phyloP scores from a whole-genome alignment of 92 coral and sea anemone genomes.

The Metridium senile region DNA sequence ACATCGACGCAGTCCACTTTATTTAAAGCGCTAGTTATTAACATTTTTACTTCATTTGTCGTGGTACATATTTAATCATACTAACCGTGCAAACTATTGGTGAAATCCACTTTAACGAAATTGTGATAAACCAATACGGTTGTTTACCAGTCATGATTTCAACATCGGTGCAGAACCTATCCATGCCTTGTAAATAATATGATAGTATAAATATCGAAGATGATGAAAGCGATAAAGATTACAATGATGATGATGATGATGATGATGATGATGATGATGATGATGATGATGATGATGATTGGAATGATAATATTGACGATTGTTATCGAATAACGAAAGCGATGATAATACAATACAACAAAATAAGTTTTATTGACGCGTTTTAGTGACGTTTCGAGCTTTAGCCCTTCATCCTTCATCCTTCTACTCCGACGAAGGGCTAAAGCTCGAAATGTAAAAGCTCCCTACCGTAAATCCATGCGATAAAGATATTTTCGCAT shows the following conservation, averaged over 20 bases:
- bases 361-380: too few relatives aligned
- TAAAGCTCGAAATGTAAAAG: not conserved
- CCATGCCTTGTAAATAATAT: slow-evolving; percentile 27
- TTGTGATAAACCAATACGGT: slow-evolving; percentile 48
- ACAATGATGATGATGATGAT: not conserved
- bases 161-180: slow-evolving; percentile 36
- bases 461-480: slow-evolving; percentile 74
- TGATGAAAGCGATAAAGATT: not conserved
- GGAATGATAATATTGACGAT: too few relatives aligned
- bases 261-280: too few relatives aligned
- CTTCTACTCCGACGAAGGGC: too few relatives aligned
- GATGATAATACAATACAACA: not conserved
- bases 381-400: too few relatives aligned
- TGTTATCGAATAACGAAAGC: too few relatives aligned
- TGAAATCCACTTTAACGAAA: slow-evolving; percentile 62
- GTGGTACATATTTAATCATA: too few relatives aligned
- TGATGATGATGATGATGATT: too few relatives aligned
- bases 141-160: slow-evolving; percentile 69
- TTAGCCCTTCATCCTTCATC: too few relatives aligned
- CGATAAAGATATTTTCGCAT: slow-evolving; percentile 60
- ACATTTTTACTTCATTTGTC: too few relatives aligned
- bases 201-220: not conserved
- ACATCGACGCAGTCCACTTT: too few relatives aligned
- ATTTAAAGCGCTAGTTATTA: too few relatives aligned
- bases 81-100: slow-evolving; percentile 56